Conservation (phyloP, 2,888 invertebrate species). For the Latrodectus hesperus region DNA sequence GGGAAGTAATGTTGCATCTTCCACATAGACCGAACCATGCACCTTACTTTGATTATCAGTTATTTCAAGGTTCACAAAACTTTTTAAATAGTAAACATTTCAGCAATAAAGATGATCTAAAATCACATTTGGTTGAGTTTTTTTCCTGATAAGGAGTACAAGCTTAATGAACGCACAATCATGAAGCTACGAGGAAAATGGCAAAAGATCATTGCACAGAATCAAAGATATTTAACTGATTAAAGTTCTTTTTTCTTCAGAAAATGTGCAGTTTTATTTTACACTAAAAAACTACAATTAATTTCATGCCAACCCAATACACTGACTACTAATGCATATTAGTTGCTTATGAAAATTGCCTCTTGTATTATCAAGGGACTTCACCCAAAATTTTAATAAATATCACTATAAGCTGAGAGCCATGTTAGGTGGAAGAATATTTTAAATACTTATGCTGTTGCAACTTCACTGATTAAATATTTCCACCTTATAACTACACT, state of each 20-base stretch:
- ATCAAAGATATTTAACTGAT: background rate
- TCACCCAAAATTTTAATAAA: too few relatives aligned
- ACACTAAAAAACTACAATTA: background rate
- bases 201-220: background rate
- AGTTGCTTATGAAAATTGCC: too few relatives aligned
- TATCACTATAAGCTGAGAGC: too few relatives aligned
- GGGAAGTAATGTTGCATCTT: too few relatives aligned
- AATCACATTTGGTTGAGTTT: background rate
- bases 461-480: too few relatives aligned
- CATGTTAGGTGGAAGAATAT: too few relatives aligned
- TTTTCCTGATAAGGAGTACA: background rate
- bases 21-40: too few relatives aligned
- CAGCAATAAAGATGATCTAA: slow-evolving; percentile 6
- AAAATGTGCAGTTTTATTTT: background rate
- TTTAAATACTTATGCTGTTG: too few relatives aligned
- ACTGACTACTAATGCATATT: background rate
- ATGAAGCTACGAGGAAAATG: background rate
- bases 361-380: too few relatives aligned
- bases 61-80: too few relatives aligned
- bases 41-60: too few relatives aligned
- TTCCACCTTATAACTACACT: too few relatives aligned
- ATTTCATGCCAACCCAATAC: background rate
- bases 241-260: background rate
- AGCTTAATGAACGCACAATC: background rate
- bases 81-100: background rate